These are phyloP conservation scores for Bombus fervidus DNA, from an alignment of 1,140 invertebrate species.

Conservation along the genomic window DNA sequence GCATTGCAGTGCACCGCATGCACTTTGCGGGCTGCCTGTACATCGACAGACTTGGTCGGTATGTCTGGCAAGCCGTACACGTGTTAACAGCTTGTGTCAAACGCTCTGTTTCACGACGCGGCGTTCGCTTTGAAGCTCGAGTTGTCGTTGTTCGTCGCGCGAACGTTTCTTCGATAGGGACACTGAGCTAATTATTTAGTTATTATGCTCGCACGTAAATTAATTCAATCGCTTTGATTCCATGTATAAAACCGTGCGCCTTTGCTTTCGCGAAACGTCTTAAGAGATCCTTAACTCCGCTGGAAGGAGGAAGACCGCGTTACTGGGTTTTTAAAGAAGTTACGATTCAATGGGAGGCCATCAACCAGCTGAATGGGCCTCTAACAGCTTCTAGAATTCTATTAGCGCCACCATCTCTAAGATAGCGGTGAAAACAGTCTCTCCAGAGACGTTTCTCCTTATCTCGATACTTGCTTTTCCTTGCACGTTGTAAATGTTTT, in stretches of 20 bases:
- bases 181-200: neutral
- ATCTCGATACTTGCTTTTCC: constrained; percentile 10
- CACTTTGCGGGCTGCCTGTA: constrained; percentile 54
- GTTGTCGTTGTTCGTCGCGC: neutral
- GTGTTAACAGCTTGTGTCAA: constrained; percentile 60
- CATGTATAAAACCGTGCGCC: neutral
- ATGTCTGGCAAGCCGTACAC: constrained; percentile 48
- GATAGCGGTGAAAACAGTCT: constrained; percentile 21
- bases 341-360: constrained; percentile 35
- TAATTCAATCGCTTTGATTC: neutral
- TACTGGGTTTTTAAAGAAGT: constrained; percentile 40
- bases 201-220: neutral
- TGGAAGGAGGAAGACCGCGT: neutral
- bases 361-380: constrained; percentile 24
- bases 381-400: constrained; percentile 49
- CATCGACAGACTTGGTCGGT: constrained; percentile 39
- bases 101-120: constrained; percentile 25
- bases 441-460: neutral
- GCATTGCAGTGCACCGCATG: constrained; percentile 20
- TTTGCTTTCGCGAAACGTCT: neutral
- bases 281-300: neutral
- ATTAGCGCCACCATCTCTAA: constrained; percentile 10
- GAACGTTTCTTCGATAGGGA: neutral
- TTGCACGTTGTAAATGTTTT: neutral
- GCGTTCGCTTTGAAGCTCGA: constrained; percentile 9